Percentiles rank a stretch among this genome's conserved stretches.
phyloP scores from a whole-genome alignment of 2,113 vertebrate species.

The Percopsis transmontana region DNA sequence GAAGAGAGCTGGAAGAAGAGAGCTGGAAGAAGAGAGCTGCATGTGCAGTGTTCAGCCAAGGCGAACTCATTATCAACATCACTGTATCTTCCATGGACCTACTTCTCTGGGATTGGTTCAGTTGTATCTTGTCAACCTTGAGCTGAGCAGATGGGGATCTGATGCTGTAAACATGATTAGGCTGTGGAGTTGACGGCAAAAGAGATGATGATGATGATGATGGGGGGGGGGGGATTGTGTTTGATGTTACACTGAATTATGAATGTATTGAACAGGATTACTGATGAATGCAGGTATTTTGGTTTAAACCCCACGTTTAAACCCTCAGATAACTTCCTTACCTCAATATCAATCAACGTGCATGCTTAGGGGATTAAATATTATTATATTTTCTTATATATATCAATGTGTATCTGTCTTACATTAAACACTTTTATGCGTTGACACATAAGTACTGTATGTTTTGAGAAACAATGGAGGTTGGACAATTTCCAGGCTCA shows the following conservation, averaged over 20 bases:
- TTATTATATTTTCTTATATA: no score
- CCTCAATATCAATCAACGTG: no score
- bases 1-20: not conserved
- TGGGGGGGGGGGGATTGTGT: no score
- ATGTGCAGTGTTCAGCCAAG: not conserved
- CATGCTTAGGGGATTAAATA: no score
- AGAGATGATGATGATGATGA: not conserved
- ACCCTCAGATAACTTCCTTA: no score
- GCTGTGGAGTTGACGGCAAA: not conserved
- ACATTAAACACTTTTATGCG: no score
- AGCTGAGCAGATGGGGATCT: constrained; percentile 3
- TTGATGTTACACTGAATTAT: not conserved
- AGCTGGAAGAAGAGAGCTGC: not conserved
- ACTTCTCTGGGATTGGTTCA: not conserved
- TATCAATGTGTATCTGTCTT: no score
- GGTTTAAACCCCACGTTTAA: no score
- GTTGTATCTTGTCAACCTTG: not conserved
- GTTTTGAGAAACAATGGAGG: no score
- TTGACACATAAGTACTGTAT: no score
- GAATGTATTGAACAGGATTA: not conserved
- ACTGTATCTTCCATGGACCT: constrained; percentile 16
- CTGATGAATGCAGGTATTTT: not conserved
- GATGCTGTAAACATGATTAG: not conserved
- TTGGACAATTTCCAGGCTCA: no score
- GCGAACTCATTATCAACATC: constrained; percentile 21